These are phyloP conservation scores for Arctia plantaginis DNA, from an alignment of 2,888 invertebrate species.

Conservation along the genomic window DNA sequence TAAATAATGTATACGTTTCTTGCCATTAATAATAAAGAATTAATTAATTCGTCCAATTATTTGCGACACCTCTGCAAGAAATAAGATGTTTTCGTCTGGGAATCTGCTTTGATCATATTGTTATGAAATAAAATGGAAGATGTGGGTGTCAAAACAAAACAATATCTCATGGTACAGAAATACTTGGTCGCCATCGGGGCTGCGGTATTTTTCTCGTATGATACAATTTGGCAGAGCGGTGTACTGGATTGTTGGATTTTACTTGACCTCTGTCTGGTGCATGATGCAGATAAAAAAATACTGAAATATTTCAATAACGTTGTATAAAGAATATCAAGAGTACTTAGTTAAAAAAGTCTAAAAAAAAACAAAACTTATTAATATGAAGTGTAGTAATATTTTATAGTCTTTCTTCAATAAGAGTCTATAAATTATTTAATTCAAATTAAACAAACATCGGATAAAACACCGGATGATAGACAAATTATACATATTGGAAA, in stretches of 20 bases:
- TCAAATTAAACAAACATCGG: neutral
- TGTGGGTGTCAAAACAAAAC: constrained; percentile 56
- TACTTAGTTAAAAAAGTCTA: neutral
- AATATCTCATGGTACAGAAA: constrained; percentile 51
- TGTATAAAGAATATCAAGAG: too few relatives aligned
- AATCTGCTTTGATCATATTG: constrained; percentile 45
- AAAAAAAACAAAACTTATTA: too few relatives aligned
- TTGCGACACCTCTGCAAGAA: constrained; percentile 20
- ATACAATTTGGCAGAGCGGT: constrained; percentile 58
- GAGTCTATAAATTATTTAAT: neutral
- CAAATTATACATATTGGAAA: constrained; percentile 24
- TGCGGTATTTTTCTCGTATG: constrained; percentile 51
- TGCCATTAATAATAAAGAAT: constrained; percentile 1
- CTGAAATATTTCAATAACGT: too few relatives aligned
- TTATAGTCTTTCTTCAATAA: too few relatives aligned
- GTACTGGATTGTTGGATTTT: constrained; percentile 32
- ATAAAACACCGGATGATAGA: constrained; percentile 2
- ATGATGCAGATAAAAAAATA: constrained; percentile 37
- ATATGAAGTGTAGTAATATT: too few relatives aligned
- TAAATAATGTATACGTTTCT: neutral
- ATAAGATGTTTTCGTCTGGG: constrained; percentile 29
- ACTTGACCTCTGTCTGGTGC: constrained; percentile 48
- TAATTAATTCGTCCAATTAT: constrained; percentile 11
- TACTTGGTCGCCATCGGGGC: constrained; percentile 57
- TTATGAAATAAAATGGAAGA: constrained; percentile 14